Evolutionary conservation across 2,888 invertebrate species (phyloP).

Genomic region (Ptilodon capucinus): DNA sequence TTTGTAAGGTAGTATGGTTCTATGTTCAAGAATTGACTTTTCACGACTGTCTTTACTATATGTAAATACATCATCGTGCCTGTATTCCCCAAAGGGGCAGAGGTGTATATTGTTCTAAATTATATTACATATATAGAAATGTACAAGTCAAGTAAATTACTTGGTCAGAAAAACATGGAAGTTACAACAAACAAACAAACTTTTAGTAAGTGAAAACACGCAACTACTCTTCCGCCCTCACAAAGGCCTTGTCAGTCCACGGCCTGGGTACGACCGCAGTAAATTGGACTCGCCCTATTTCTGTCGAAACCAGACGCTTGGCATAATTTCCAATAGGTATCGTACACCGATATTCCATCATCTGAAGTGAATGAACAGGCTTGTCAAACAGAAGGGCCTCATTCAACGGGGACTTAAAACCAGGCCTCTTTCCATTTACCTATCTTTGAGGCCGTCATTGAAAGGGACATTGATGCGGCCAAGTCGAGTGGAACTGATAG

Average conservation of each 20-base stretch:
- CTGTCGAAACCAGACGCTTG: conserved; percentile 54
- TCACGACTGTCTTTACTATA: too few relatives aligned
- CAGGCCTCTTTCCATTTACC: conserved; percentile 69
- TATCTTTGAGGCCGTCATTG: conserved; percentile 65
- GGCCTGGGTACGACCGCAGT: conserved; percentile 24
- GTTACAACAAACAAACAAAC: background rate
- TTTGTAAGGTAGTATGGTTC: too few relatives aligned
- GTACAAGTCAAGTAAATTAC: background rate
- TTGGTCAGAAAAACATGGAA: background rate
- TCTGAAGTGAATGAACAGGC: conserved; percentile 58
- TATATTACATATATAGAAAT: background rate
- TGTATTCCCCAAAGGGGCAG: too few relatives aligned
- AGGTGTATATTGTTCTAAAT: too few relatives aligned
- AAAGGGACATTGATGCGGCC: conserved; percentile 68
- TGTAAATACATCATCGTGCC: too few relatives aligned
- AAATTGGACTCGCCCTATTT: conserved; percentile 56
- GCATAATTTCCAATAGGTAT: conserved; percentile 60
- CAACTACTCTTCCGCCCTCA: background rate
- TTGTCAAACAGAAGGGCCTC: conserved; percentile 62
- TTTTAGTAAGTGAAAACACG: background rate
- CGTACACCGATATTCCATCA: conserved; percentile 71
- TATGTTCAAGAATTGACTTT: too few relatives aligned
- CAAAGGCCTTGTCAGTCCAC: conserved; percentile 6
- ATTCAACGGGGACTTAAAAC: conserved; percentile 63
- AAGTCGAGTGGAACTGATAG: conserved; percentile 69